Base-by-base conservation (phyloP, 1,140 invertebrate genomes). In the Euborellia annulipes region DNA sequence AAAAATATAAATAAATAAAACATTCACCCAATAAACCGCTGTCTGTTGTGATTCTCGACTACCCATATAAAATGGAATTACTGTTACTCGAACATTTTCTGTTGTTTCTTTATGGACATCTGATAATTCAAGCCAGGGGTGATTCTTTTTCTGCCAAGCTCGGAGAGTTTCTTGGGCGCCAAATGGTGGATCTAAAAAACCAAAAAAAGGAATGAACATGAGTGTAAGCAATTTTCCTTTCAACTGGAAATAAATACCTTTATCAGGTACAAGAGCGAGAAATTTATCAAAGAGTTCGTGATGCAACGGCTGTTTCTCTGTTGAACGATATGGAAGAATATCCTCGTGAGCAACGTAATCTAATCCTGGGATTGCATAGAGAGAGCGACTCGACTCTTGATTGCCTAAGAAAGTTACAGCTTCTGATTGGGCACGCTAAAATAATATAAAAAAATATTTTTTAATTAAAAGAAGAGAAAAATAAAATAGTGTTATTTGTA, bases 21-120 rank as follows among this genome's bases (percentile, higher is more conserved):
- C 23, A 55, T 64, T 62, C 67, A 91, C 88, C 88, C 89, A 93
- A 64, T 90, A 91, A n/a, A 90, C 85, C 30, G 82, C 79, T 30
- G 78, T 82, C 43, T 83, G 81, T 57, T 91, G 87, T 37, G 82
- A 83, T 58, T 89, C 85, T 52, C 89, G 72, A 55, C 84, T 91
- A 20, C 89, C 89, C 85, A 94, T 92, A 60, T 94, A 97, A 65
- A 97, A 97, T 3, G 93, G 93, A 62, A 95, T 97, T 2, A 96
- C 93, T 8, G 93, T 98, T 4, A 98, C 82, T 16, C 92, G 69
- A 51, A 97, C 81, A 62, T 86, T 85, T 64, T 97, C 90, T 0
- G 93, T 97, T 0, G 90, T 97, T 69, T 97, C 90, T 59, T 90
- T 86, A 61, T 96, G 90, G n/a, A 98, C 92, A 68, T 96, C 90